Conservation (phyloP, 2,113 vertebrate species). For the Lepus europaeus region DNA sequence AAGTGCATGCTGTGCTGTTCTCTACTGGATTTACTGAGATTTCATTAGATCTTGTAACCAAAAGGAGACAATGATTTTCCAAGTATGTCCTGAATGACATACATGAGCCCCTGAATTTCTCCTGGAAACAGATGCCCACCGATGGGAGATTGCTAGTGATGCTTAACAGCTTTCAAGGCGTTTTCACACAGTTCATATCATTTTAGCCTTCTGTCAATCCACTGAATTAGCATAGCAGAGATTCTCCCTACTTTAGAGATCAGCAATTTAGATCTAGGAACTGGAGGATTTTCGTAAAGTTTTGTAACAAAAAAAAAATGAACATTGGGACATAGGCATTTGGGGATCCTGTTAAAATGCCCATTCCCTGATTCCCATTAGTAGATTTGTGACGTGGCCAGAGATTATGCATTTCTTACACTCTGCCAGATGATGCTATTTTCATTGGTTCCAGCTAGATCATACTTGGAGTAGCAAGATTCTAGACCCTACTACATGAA, state of each 20-base stretch:
- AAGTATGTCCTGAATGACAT: neutral
- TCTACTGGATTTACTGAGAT: neutral
- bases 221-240: neutral
- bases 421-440: neutral
- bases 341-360: neutral
- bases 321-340: neutral
- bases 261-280: neutral
- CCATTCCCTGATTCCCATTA: neutral
- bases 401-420: neutral
- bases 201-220: neutral
- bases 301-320: neutral
- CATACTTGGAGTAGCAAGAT: neutral
- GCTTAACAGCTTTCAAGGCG: neutral
- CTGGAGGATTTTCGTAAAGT: neutral
- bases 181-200: slow-evolving; percentile 3
- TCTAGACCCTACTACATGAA: neutral
- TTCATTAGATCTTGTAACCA: neutral
- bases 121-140: neutral
- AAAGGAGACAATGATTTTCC: neutral
- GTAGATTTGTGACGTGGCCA: too few relatives aligned
- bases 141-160: neutral
- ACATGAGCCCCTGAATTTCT: neutral
- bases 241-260: neutral
- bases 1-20: too few relatives aligned
- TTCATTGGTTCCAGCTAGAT: neutral